Evolutionary conservation across 2,888 invertebrate genomes (phyloP), one percentile per base, ranked within the genome.

Genomic region (Leptinotarsa rubiginosa): DNA sequence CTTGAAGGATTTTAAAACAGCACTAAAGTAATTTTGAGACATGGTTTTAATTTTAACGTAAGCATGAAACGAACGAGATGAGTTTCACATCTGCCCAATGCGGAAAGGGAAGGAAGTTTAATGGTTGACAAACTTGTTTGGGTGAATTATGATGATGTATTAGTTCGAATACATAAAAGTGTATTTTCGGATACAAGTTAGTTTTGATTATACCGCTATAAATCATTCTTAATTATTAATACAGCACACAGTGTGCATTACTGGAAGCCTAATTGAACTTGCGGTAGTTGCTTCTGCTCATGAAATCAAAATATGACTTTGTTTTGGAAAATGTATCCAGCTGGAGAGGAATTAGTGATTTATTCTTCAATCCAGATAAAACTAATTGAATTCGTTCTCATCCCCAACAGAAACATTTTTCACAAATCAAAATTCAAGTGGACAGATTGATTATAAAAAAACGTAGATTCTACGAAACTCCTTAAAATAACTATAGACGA

Each of bases 11-110:
- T 86, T 87, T 85, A 86, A 86, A 87, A 87, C 86, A 86, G 84
- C 86, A 84, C 86, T 85, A 84, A 86, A 86, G 86, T 87, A 87
- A 87, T 87, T 87, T 87, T 86, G 86, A 87, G 86, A 87, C 87
- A 87, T 86, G 87, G 87, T 87, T 87, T 87, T 87, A 87, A 87
- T 87, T 87, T 87, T 86, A 86, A 85, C 84, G 83, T 82, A 83
- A 81, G 82, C 77, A 81, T 76, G 78, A 78, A 79, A 79, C 79
- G 80, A 79, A 79, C 79, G 80, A 72, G 75, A 76, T 70, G 77
- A 77, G 81, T 81, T 80, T 77, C 81, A 83, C 83, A 83, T 83
- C 83, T 83, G 82, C 78, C 78, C 74, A 77, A 82, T 73, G 77
- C 79, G 81, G 81, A 81, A 80, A 79, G 81, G 81, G 81, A 82